A percentile compares a stretch with the other conserved stretches of the same genome.
Conservation (phyloP, 1,140 invertebrate genomes). For the Procambarus virginalis region DNA sequence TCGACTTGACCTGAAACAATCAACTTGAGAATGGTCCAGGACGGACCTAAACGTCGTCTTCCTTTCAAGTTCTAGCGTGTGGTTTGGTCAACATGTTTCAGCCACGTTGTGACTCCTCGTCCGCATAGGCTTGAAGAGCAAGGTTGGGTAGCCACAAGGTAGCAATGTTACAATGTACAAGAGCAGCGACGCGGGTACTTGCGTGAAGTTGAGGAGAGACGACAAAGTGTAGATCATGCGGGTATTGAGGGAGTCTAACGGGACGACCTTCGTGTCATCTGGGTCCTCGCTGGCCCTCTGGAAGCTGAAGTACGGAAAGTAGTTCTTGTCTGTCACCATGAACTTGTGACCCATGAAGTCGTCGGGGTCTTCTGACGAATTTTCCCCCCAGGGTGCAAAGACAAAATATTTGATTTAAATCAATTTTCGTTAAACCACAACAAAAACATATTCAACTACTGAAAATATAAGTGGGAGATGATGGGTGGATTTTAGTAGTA, state of each 20-base stretch:
- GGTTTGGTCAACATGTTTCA: too few relatives aligned
- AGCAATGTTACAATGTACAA: too few relatives aligned
- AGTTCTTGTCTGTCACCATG: neutral
- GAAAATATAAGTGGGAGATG: neutral
- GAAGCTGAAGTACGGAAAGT: constrained; percentile 17
- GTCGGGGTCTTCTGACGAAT: neutral
- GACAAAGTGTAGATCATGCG: constrained; percentile 1
- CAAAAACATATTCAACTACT: neutral
- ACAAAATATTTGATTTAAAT: too few relatives aligned
- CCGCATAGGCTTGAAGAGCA: too few relatives aligned
- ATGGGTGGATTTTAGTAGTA: neutral
- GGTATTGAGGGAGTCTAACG: constrained; percentile 11
- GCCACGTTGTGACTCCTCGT: too few relatives aligned
- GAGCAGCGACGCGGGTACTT: neutral
- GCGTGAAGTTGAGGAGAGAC: constrained; percentile 8
- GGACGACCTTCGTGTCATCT: neutral
- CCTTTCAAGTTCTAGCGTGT: too few relatives aligned
- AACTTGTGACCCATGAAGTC: neutral
- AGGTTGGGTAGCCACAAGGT: too few relatives aligned
- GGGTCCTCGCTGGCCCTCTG: neutral
- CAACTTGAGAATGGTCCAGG: too few relatives aligned
- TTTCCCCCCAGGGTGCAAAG: neutral
- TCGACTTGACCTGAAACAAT: too few relatives aligned
- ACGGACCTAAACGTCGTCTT: too few relatives aligned
- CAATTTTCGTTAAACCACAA: neutral